phyloP scores from a whole-genome alignment of 37 sponge, comb jelly and placozoan species.

The Bolinopsis microptera region DNA sequence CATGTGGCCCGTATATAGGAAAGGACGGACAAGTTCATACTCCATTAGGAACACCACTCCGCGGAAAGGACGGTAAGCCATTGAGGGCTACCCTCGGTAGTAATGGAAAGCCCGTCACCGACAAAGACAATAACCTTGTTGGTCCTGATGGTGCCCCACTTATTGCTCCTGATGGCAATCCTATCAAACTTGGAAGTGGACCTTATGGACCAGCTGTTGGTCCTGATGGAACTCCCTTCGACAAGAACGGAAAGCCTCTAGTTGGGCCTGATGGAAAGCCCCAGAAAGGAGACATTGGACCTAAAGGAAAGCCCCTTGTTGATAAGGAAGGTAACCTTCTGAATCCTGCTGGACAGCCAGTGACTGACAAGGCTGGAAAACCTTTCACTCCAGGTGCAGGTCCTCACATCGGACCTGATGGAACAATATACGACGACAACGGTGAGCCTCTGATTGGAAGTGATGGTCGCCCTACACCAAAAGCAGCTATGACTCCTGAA shows the following conservation, averaged over 20 bases:
- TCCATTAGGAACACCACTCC: slow-evolving; percentile 30
- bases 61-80: slow-evolving; percentile 50
- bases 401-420: slow-evolving; percentile 63
- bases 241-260: slow-evolving; percentile 55
- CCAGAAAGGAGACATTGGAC: slow-evolving; percentile 60
- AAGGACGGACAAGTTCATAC: slow-evolving; percentile 40
- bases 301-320: slow-evolving; percentile 48
- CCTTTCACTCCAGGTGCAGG: slow-evolving; percentile 63
- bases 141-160: slow-evolving; percentile 41
- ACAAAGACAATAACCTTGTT: slow-evolving; percentile 35
- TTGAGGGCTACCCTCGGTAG: slow-evolving; percentile 15
- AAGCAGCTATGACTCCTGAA: slow-evolving; percentile 39
- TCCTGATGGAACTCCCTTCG: slow-evolving; percentile 62
- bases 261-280: slow-evolving; percentile 59
- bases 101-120: slow-evolving; percentile 53
- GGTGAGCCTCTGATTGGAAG: slow-evolving; percentile 51
- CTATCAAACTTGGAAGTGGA: slow-evolving; percentile 57
- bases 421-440: slow-evolving; percentile 51
- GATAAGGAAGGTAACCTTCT: slow-evolving; percentile 51
- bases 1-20: slow-evolving; percentile 45
- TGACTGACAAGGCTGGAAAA: slow-evolving; percentile 61
- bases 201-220: slow-evolving; percentile 64
- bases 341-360: slow-evolving; percentile 45
- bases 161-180: slow-evolving; percentile 35
- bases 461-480: slow-evolving; percentile 31